These are phyloP conservation scores for Promerops cafer DNA, from an alignment of 2,113 vertebrate genomes.

Conservation along the genomic window DNA sequence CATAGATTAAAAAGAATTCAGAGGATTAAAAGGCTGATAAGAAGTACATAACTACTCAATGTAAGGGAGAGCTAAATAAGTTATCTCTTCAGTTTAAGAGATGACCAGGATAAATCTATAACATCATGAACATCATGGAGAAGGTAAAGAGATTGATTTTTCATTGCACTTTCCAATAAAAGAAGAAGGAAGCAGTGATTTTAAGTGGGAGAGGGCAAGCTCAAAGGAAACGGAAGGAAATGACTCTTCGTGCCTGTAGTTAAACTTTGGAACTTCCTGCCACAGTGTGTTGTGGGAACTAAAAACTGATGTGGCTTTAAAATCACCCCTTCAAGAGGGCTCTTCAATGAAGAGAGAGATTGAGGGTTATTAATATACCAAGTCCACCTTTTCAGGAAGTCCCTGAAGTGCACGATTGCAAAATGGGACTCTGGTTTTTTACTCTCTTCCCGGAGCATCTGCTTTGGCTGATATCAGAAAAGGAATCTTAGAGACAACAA, in stretches of 20 bases:
- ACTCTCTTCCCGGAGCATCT: background rate
- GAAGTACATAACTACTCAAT: background rate
- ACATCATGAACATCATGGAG: background rate
- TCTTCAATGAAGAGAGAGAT: background rate
- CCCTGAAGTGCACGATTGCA: background rate
- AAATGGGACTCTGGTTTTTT: background rate
- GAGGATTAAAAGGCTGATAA: background rate
- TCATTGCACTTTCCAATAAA: background rate
- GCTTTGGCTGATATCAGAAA: background rate
- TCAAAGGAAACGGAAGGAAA: slow-evolving; percentile 24
- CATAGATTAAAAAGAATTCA: background rate
- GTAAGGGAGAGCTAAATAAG: background rate
- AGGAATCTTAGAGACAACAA: background rate
- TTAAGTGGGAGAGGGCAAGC: background rate
- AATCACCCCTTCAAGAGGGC: background rate
- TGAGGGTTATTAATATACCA: background rate
- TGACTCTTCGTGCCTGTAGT: background rate
- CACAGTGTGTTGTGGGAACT: background rate
- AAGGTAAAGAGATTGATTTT: background rate
- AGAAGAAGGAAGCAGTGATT: background rate
- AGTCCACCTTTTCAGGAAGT: background rate
- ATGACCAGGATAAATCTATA: background rate
- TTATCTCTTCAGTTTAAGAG: background rate
- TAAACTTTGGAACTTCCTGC: slow-evolving; percentile 48
- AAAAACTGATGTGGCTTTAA: background rate